Evolutionary conservation across 2,888 invertebrate species (phyloP), one percentile per base, ranked within the genome.

Genomic region (Gymnoscelis rufifasciata): DNA sequence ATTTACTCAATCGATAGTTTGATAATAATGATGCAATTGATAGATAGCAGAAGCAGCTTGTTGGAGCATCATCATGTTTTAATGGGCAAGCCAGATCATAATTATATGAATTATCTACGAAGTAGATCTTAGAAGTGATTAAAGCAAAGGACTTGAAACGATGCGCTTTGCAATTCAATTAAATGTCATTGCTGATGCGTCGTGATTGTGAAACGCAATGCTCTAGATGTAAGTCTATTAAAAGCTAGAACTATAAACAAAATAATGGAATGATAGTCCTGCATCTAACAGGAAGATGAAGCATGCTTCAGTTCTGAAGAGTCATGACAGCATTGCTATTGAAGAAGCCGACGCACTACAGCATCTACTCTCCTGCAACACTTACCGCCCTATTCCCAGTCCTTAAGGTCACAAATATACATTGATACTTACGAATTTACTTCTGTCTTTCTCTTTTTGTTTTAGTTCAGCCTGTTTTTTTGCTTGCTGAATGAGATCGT

Each of bases 401-500:
- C 83, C 75, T 79, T 80, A 83, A 68, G 69, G 71, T 71, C 72
- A 71, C 75, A 78, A 84, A 81, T 81, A 84, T 78, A 86, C 80
- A 83, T 83, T 79, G 71, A 87, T 86, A 88, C 87, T 88, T 87
- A 89, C 89, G 71, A 86, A 83, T 83, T 84, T 88, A 72, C 83
- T 89, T 89, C 88, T 89, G 75, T 89, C 89, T 80, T 88, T 89
- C 78, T 89, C 82, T 80, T 86, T 88, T 68, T 81, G 81, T 83
- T 90, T 90, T 62, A 83, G 71, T 61, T 89, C 89, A 57, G 90
- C 91, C 74, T 91, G 90, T 69, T 83, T 83, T 74, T 90, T 90
- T 55, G 91, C 91, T 71, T 89, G 89, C 67, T 89, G 87, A 67
- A 91, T 86, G 49, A 91, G 86, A 70, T 90, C 89, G 63, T 91